phyloP scores from a whole-genome alignment of 2,888 invertebrate species.

The Poecilobothrus nobilitatus region DNA sequence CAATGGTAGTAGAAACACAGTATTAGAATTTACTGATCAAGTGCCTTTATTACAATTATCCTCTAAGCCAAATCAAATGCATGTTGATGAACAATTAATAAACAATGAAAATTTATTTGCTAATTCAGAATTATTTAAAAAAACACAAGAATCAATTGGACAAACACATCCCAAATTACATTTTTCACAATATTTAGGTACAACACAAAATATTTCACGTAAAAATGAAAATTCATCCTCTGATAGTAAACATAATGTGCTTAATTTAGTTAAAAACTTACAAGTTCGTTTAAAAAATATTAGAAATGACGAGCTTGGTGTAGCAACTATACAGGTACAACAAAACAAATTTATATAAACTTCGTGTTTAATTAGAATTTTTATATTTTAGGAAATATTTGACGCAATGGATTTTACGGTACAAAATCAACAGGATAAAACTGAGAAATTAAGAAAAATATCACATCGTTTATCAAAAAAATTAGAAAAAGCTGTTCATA shows the following conservation, averaged over 20 bases:
- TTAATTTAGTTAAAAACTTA: slow-evolving; percentile 32
- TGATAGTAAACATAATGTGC: not conserved
- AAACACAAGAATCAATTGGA: not conserved
- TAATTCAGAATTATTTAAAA: not conserved
- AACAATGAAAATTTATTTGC: not conserved
- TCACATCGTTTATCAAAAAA: slow-evolving; percentile 33
- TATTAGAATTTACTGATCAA: not conserved
- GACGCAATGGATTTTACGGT: slow-evolving; percentile 38
- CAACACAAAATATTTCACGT: not conserved
- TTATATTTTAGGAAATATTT: slow-evolving; percentile 36
- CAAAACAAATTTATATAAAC: slow-evolving; percentile 12
- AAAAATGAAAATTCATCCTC: not conserved
- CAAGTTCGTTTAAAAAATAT: slow-evolving; percentile 35
- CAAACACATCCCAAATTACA: not conserved
- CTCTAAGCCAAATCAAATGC: not conserved
- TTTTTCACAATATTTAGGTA: not conserved
- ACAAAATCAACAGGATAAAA: slow-evolving; percentile 20
- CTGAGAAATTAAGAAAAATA: slow-evolving; percentile 17
- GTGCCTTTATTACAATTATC: slow-evolving; percentile 6
- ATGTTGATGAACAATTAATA: not conserved
- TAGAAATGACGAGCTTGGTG: slow-evolving; percentile 39
- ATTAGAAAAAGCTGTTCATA: slow-evolving; percentile 34
- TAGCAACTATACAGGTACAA: slow-evolving; percentile 41
- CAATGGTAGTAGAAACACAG: not conserved
- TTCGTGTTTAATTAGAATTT: not conserved